Evolutionary conservation across 2,888 invertebrate species (phyloP).

Genomic region (Drosophila sordidula): DNA sequence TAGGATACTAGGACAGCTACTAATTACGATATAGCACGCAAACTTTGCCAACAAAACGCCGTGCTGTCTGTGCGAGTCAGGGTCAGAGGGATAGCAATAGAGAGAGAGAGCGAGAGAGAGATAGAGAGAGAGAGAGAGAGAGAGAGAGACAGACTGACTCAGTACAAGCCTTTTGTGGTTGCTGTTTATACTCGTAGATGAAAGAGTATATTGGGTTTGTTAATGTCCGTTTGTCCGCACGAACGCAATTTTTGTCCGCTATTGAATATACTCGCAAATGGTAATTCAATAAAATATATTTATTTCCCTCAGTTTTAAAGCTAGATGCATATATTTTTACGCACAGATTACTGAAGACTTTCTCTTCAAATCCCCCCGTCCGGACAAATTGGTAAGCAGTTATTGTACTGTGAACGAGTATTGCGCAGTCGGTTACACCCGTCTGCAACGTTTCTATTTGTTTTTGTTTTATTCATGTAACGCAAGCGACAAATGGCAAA

Average conservation of each 20-base stretch:
- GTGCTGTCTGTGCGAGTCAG: conserved; percentile 44
- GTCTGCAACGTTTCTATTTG: not conserved
- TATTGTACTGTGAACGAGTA: too few species aligned
- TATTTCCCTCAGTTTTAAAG: too few species aligned
- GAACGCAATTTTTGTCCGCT: too few species aligned
- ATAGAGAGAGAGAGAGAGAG: not conserved
- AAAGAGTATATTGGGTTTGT: too few species aligned
- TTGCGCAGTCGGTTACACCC: too few species aligned
- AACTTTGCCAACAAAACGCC: conserved; percentile 31
- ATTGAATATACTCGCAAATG: too few species aligned
- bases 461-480: conserved; percentile 14
- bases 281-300: too few species aligned
- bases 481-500: conserved; percentile 11
- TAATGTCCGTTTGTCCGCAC: too few species aligned
- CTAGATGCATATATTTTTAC: too few species aligned
- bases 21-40: conserved; percentile 40
- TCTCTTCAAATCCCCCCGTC: too few species aligned
- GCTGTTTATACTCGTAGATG: not conserved
- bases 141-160: conserved; percentile 25
- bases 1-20: conserved; percentile 13
- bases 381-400: too few species aligned
- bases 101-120: not conserved
- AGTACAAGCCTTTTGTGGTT: conserved; percentile 18
- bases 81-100: not conserved
- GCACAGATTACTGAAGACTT: too few species aligned